Conservation (phyloP, 2,888 invertebrate genomes). For the Pseudoips prasinana region DNA sequence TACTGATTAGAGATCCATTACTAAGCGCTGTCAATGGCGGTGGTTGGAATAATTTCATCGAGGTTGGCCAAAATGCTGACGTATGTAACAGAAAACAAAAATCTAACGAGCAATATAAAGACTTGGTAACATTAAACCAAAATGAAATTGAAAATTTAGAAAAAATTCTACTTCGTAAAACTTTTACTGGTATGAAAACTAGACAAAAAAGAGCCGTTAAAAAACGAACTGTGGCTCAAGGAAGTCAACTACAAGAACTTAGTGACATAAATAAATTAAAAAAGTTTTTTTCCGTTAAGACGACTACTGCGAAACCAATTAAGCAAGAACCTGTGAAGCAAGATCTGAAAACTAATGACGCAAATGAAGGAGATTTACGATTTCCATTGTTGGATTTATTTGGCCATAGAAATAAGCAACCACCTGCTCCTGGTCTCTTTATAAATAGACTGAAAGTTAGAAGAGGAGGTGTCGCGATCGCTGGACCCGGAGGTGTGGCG, state of each 20-base stretch:
- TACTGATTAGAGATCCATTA: slow-evolving; percentile 81
- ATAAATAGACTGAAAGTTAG: slow-evolving; percentile 86
- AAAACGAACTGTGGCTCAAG: slow-evolving; percentile 53
- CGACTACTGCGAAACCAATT: slow-evolving; percentile 39
- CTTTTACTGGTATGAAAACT: slow-evolving; percentile 23
- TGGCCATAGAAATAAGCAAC: slow-evolving; percentile 55
- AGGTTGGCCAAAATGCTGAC: slow-evolving; percentile 82
- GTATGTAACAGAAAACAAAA: slow-evolving; percentile 69
- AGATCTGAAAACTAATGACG: slow-evolving; percentile 42
- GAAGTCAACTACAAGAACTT: slow-evolving; percentile 39
- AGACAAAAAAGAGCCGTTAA: slow-evolving; percentile 57
- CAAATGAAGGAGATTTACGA: slow-evolving; percentile 47
- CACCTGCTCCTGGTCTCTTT: slow-evolving; percentile 83
- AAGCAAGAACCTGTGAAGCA: slow-evolving; percentile 38
- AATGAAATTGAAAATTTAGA: slow-evolving; percentile 9
- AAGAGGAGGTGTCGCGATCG: slow-evolving; percentile 90
- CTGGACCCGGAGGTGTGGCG: slow-evolving; percentile 91
- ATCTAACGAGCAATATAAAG: slow-evolving; percentile 27
- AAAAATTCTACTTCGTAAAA: slow-evolving; percentile 12
- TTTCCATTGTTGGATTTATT: slow-evolving; percentile 54
- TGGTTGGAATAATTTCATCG: slow-evolving; percentile 78
- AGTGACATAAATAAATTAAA: slow-evolving; percentile 46
- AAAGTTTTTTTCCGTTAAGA: slow-evolving; percentile 47
- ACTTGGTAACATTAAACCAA: slow-evolving; percentile 8
- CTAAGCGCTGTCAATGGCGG: slow-evolving; percentile 73